phyloP scores from a whole-genome alignment of 2,797 vertebrate species.

The Huso huso region DNA sequence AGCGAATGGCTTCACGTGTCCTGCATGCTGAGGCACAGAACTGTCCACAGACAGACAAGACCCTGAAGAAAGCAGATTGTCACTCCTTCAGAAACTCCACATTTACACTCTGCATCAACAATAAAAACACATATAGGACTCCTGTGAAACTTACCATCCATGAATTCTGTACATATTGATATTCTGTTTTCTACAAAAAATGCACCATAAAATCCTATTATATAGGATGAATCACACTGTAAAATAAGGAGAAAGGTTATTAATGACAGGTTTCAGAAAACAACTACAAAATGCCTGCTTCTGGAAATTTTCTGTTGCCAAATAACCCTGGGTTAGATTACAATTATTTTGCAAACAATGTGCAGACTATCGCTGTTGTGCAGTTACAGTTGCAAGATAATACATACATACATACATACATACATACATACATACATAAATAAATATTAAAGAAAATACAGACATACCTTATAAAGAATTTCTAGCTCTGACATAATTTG shows the following conservation, averaged over 20 bases:
- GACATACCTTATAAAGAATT: slow-evolving; percentile 91
- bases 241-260: slow-evolving; percentile 31
- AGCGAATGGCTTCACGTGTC: no score
- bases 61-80: not conserved
- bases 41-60: not conserved
- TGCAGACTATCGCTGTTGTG: no score
- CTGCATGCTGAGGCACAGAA: no score
- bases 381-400: no score
- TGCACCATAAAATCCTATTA: slow-evolving; percentile 98
- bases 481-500: slow-evolving; percentile 98
- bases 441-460: no score
- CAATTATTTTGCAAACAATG: no score
- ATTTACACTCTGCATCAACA: not conserved
- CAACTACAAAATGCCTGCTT: no score
- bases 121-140: not conserved
- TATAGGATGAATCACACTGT: slow-evolving; percentile 95
- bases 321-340: no score
- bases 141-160: slow-evolving; percentile 83
- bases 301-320: no score
- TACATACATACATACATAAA: no score
- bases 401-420: no score
- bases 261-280: no score
- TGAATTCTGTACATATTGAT: slow-evolving; percentile 97
- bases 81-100: not conserved
- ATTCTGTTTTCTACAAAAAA: slow-evolving; percentile 98